phyloP scores from a whole-genome alignment of 1,140 invertebrate genomes.

The Linepithema humile region DNA sequence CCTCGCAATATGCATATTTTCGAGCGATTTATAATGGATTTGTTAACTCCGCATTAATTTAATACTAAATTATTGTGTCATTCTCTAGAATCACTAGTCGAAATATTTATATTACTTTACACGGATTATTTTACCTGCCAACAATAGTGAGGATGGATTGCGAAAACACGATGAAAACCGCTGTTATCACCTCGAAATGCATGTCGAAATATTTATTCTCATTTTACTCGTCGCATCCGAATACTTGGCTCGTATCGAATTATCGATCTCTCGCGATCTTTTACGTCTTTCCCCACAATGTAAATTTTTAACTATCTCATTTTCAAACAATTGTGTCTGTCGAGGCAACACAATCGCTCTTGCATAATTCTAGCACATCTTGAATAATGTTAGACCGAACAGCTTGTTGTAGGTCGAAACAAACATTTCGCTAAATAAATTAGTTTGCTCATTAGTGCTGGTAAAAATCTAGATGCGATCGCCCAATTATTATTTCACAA shows the following conservation, averaged over 20 bases:
- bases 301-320: conserved; percentile 26
- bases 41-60: too few species aligned
- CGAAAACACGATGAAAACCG: neutral
- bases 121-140: too few species aligned
- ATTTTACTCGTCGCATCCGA: neutral
- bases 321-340: neutral
- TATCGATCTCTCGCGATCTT: conserved; percentile 5
- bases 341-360: neutral
- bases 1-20: too few species aligned
- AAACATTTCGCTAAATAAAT: neutral
- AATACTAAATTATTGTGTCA: too few species aligned
- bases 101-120: too few species aligned
- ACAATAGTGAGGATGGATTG: neutral
- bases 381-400: neutral
- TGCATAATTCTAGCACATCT: neutral
- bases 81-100: too few species aligned
- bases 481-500: neutral
- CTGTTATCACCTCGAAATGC: neutral
- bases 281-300: neutral
- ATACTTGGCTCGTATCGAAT: neutral
- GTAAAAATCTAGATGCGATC: neutral
- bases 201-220: neutral
- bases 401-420: neutral
- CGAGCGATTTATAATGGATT: too few species aligned
- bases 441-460: neutral